Evolutionary conservation across 2,888 invertebrate genomes (phyloP), one percentile per base, ranked within the genome.

Genomic region (Eupithecia exiguata): DNA sequence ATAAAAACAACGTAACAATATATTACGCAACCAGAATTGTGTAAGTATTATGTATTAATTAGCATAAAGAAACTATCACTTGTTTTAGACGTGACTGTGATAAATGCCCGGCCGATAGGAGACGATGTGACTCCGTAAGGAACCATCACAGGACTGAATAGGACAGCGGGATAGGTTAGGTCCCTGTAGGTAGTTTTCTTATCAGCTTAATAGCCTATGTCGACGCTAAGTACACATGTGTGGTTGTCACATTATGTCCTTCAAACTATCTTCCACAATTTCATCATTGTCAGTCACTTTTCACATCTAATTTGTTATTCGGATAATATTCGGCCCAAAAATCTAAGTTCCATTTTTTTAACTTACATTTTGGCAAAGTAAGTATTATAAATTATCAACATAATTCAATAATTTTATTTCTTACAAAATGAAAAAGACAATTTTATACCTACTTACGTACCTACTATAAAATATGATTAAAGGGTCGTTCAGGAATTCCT

Each of bases 71-170:
- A 53, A 53, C 12, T n/a, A 53, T 21, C 53, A 53, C 53, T 53
- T 53, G n/a, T 12, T 12, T 58, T 25, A 58, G 58, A 25, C 10
- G 58, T 58, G 12, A 58, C 5, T 9, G 14, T 14, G 58, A 25
- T 58, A 77, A 80, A 78, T 65, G 79, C 75, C 70, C 73, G 78
- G 72, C 74, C 65, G 71, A 76, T 74, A 77, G 63, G 9, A 58
- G 25, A 58, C 21, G 53, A 21, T 53, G 53, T n/a, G 63, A 38
- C 38, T 36, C 18, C 63, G 36, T 7, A 21, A 65, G 10, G n/a
- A n/a, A 65, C n/a, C 18, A n/a, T n/a, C 63, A 18, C 35, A 7
- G 5, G 62, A 62, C 62, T 18, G 62, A 35, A 65, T 12, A 38
- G 63, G 36, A 9, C 1, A n/a, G 4, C 30, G n/a, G 21, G 18